phyloP scores from a whole-genome alignment of 1,140 invertebrate species.

The Temnothorax curvispinosus region DNA sequence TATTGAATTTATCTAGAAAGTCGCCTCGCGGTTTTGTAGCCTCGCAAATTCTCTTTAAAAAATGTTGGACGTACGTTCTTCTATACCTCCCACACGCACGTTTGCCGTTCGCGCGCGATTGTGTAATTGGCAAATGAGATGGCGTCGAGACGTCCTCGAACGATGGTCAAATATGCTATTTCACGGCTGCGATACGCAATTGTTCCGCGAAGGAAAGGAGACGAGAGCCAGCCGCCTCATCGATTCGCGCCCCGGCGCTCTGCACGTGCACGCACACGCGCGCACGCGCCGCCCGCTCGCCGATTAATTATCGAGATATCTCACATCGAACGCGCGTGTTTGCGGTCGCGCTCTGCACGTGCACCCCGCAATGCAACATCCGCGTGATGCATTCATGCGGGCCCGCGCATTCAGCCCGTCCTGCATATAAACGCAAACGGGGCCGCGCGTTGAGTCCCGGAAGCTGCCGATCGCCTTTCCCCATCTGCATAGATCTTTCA shows the following conservation, averaged over 20 bases:
- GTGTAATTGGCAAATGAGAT: conserved; percentile 18
- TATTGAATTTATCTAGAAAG: neutral
- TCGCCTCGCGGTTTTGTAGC: neutral
- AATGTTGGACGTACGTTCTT: neutral
- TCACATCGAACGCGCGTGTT: conserved; percentile 53
- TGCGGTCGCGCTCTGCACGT: conserved; percentile 34
- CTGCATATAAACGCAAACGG: conserved; percentile 24
- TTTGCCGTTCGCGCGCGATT: neutral
- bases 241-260: neutral
- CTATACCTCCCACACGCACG: neutral
- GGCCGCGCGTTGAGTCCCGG: neutral
- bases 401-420: neutral
- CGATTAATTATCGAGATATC: conserved; percentile 61
- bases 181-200: conserved; percentile 28
- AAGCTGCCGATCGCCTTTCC: neutral
- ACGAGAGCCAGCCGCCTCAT: neutral
- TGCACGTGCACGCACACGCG: conserved; percentile 61
- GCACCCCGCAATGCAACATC: conserved; percentile 70
- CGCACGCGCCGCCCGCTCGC: conserved; percentile 51
- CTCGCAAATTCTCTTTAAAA: neutral
- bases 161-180: conserved; percentile 20
- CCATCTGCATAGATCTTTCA: neutral
- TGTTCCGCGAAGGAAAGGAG: conserved; percentile 25
- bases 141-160: conserved; percentile 17
- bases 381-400: conserved; percentile 67